Percentiles rank a stretch among this genome's conserved stretches.
Conservation (phyloP, 64 coral and sea anemone genomes). For the Montipora foliosa region DNA sequence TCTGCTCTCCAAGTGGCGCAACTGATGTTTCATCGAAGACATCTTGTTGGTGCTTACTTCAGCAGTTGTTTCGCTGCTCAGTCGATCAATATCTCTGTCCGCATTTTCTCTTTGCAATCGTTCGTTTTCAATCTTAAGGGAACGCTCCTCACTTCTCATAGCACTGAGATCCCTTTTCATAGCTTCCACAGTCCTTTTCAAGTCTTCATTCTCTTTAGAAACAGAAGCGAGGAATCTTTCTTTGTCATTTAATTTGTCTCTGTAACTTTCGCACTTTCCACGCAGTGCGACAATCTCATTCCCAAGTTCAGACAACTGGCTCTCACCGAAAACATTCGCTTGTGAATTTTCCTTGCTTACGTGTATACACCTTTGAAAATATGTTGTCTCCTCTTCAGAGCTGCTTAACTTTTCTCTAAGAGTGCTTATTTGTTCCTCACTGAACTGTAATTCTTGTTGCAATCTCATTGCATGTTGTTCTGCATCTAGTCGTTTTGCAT, state of each 20-base stretch:
- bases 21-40: constrained; percentile 47
- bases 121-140: constrained; percentile 76
- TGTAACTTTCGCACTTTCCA: constrained; percentile 75
- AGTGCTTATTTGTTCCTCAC: constrained; percentile 78
- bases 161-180: constrained; percentile 72
- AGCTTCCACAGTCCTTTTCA: constrained; percentile 57
- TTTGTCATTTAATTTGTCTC: constrained; percentile 83
- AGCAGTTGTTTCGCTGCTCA: constrained; percentile 67
- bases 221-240: constrained; percentile 73
- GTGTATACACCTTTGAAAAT: constrained; percentile 45
- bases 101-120: constrained; percentile 84
- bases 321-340: constrained; percentile 20
- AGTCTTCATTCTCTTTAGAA: constrained; percentile 51
- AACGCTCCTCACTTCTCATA: constrained; percentile 64
- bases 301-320: constrained; percentile 31
- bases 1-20: constrained; percentile 62
- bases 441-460: constrained; percentile 77
- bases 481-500: constrained; percentile 75
- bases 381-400: constrained; percentile 49
- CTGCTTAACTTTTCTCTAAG: constrained; percentile 71
- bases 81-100: constrained; percentile 76
- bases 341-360: constrained; percentile 48
- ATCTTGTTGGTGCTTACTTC: constrained; percentile 57
- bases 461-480: constrained; percentile 75
- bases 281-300: constrained; percentile 57